These are phyloP conservation scores for Whitmania pigra DNA, from an alignment of 1,140 invertebrate genomes.

Conservation along the genomic window DNA sequence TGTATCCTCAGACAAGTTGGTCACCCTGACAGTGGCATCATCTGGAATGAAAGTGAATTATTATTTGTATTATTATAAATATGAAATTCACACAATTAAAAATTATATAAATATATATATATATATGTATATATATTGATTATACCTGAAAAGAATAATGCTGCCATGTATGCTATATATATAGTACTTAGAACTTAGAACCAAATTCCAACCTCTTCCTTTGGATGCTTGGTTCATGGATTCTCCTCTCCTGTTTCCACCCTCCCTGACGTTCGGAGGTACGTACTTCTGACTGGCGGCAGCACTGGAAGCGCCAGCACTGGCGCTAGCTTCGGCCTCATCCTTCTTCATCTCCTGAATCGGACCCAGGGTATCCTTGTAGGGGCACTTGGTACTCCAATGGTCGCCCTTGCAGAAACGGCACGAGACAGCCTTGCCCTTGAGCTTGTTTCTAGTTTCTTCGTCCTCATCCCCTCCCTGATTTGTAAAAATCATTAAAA, in stretches of 20 bases:
- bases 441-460: slow-evolving; percentile 65
- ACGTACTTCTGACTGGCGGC: slow-evolving; percentile 47
- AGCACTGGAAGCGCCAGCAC: slow-evolving; percentile 17
- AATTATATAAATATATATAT: too few relatives aligned
- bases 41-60: slow-evolving; percentile 48
- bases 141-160: too few relatives aligned
- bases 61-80: neutral
- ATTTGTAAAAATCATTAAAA: neutral
- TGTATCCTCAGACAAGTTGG: slow-evolving; percentile 90
- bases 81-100: too few relatives aligned
- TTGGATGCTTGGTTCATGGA: slow-evolving; percentile 49
- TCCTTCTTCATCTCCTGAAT: slow-evolving; percentile 30
- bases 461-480: slow-evolving; percentile 60
- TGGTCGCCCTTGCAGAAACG: slow-evolving; percentile 85
- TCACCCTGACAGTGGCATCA: slow-evolving; percentile 77
- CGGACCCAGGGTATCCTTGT: slow-evolving; percentile 62
- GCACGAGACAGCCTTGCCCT: slow-evolving; percentile 74
- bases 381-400: slow-evolving; percentile 92
- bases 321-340: slow-evolving; percentile 27
- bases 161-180: too few relatives aligned
- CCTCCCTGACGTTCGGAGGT: slow-evolving; percentile 75
- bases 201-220: slow-evolving; percentile 26
- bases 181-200: too few relatives aligned
- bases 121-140: too few relatives aligned
- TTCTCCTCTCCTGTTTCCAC: slow-evolving; percentile 58